Base-by-base conservation (phyloP, 2,113 vertebrate species). In the Entomyzon cyanotis region DNA sequence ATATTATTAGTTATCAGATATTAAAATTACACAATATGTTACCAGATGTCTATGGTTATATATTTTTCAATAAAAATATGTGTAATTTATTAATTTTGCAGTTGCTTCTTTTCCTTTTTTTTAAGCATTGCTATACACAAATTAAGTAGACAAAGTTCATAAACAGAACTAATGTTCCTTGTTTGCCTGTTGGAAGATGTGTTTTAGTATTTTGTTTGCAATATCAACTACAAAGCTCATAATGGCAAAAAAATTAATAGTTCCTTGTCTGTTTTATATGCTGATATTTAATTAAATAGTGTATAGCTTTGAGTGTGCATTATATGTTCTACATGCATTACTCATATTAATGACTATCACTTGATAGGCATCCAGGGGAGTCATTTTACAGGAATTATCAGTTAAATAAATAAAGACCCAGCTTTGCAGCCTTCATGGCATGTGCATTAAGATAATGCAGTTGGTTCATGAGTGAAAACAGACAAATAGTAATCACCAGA, bases 241-340 rank as follows among this genome's bases (percentile, higher is more conserved):
- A 90, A 95, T 24, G 16, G 39, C 21, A 95, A 94, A 75, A 91
- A 89, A 90, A 94, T 53, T 76, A 94, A 94, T 87, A 53, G 84
- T 47, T 63, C 47, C 28, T 71, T 83, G 78, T 78, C 65, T 2
- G 0, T 83, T 94, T 96, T 91, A 83, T 94, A 41, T 53, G 44
- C 39, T 95, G 81, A 91, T 93, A 93, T 90, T 96, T 96, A 89
- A 95, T 95, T 95, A 96, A 95, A 85, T 64, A 73, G 25, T n/a
- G 17, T 77, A 59, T 74, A 91, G 68, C n/a, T 96, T 95, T 58
- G 86, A 96, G 15, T 77, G 75, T 9, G 15, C 28, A 16, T 87
- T 85, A 20, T 85, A 84, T 64, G 88, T 94, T 84, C 69, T 87
- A 46, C 15, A 27, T 80, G 24, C 77, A 82, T 85, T 94, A 50